phyloP scores from a whole-genome alignment of 2,113 vertebrate species.

The Sturnira hondurensis region DNA sequence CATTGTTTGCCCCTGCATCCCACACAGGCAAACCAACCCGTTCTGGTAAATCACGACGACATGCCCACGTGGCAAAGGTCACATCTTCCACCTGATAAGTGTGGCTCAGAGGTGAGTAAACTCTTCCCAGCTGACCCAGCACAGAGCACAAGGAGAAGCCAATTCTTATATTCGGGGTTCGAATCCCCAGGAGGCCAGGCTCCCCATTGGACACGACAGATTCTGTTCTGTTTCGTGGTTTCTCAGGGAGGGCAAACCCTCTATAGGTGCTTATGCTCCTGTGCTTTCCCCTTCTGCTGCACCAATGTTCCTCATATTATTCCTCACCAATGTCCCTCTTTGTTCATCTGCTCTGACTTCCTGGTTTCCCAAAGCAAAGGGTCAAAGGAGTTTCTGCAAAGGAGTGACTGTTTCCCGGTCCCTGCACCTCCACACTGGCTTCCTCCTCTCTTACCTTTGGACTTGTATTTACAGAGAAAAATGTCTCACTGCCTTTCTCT shows the following conservation, averaged over 20 bases:
- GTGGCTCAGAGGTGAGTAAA: not conserved
- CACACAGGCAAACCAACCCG: not conserved
- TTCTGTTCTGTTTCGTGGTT: not conserved
- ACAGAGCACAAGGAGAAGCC: not conserved
- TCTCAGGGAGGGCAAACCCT: not conserved
- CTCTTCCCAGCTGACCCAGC: not conserved
- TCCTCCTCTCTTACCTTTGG: not conserved
- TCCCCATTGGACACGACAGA: rapidly evolving
- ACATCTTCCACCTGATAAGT: not conserved
- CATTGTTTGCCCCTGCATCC: rapidly evolving
- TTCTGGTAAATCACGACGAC: not conserved
- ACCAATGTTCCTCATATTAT: too few species aligned
- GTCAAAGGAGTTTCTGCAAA: not conserved
- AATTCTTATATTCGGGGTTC: not conserved
- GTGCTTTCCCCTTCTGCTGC: not conserved
- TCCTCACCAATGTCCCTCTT: too few species aligned
- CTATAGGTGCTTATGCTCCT: not conserved
- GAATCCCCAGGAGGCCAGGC: not conserved
- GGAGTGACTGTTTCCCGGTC: too few species aligned
- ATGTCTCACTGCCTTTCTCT: not conserved
- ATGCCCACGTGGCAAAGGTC: rapidly evolving
- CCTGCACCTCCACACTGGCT: too few species aligned
- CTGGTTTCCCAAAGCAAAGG: not conserved
- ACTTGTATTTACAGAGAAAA: not conserved
- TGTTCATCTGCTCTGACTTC: not conserved